Evolutionary conservation across 2,113 vertebrate genomes (phyloP).

Genomic region (Petrocephalus zakoni): DNA sequence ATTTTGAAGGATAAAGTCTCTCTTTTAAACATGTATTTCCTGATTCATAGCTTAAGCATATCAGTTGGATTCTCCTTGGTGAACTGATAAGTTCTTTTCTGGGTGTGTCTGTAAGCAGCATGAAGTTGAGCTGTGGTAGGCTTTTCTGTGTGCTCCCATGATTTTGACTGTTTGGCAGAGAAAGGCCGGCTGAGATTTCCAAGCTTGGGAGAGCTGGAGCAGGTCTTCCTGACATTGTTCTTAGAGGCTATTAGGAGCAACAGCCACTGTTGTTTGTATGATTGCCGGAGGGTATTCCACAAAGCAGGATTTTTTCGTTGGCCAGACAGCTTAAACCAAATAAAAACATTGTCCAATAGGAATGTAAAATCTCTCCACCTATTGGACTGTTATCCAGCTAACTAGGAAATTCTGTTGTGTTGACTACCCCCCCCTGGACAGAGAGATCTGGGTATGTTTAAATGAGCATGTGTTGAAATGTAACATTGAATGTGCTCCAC

Average conservation of each 20-base stretch:
- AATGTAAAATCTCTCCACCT: too few species aligned
- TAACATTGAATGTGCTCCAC: neutral
- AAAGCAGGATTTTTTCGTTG: neutral
- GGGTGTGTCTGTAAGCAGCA: neutral
- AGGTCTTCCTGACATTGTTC: constrained; percentile 10
- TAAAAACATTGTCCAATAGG: neutral
- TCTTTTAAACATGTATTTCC: neutral
- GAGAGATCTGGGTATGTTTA: neutral
- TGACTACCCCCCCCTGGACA: neutral
- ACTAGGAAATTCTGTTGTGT: too few species aligned
- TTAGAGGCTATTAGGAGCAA: neutral
- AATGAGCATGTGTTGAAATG: neutral
- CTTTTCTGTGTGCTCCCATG: neutral
- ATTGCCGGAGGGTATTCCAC: neutral
- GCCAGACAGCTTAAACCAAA: neutral
- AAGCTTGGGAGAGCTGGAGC: neutral
- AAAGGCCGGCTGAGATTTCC: neutral
- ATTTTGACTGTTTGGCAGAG: neutral
- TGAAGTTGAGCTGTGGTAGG: neutral
- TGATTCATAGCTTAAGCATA: neutral
- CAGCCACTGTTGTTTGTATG: neutral
- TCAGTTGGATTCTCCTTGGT: neutral
- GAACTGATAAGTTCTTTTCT: neutral
- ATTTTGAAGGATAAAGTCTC: neutral
- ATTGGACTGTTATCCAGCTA: too few species aligned